These are phyloP conservation scores for Diadromus collaris DNA, from an alignment of 2,888 invertebrate species.

Conservation along the genomic window DNA sequence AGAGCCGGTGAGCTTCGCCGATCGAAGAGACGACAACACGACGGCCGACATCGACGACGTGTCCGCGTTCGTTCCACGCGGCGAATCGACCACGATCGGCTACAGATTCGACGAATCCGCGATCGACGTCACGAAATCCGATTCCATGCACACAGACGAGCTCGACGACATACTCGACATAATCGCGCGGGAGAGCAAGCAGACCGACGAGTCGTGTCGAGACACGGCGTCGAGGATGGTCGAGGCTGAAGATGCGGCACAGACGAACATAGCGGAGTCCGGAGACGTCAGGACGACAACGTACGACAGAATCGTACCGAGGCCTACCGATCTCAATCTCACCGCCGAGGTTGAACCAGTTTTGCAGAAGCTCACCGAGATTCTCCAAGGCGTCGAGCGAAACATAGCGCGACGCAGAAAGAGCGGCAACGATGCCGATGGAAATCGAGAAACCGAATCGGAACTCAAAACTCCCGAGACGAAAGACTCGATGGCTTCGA, in stretches of 20 bases:
- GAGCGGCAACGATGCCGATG: constrained; percentile 26
- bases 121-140: constrained; percentile 33
- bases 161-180: constrained; percentile 69
- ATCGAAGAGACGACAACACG: constrained; percentile 47
- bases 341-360: constrained; percentile 63
- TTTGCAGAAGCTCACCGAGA: constrained; percentile 62
- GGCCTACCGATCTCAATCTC: constrained; percentile 54
- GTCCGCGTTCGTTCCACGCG: constrained; percentile 68
- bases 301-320: constrained; percentile 47
- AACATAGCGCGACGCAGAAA: constrained; percentile 59
- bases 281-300: not conserved
- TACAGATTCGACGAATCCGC: constrained; percentile 57
- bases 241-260: not conserved
- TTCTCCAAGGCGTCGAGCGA: constrained; percentile 60
- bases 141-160: constrained; percentile 65
- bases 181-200: constrained; percentile 64
- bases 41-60: constrained; percentile 64
- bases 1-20: not conserved
- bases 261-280: not conserved
- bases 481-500: not conserved
- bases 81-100: constrained; percentile 70
- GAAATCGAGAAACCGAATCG: not conserved
- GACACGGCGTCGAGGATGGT: constrained; percentile 9
- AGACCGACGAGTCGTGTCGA: constrained; percentile 27
- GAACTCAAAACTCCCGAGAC: constrained; percentile 1